Evolutionary conservation across 2,113 vertebrate species (phyloP).

Genomic region (Xiphophorus couchianus): DNA sequence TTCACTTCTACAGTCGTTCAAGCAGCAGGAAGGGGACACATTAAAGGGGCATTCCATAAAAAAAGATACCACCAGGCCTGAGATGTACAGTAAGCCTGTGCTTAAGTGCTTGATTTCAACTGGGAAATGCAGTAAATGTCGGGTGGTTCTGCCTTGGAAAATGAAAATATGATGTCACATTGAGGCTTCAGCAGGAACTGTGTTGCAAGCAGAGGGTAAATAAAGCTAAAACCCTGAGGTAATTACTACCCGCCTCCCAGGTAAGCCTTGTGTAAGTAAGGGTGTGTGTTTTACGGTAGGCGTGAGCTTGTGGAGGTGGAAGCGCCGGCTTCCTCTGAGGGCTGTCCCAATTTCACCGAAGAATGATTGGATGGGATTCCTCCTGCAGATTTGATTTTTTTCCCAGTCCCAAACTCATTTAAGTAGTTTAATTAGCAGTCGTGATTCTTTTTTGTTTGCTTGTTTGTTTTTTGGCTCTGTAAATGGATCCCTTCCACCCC

Average conservation of each 20-base stretch:
- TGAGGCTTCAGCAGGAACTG: slow-evolving; percentile 28
- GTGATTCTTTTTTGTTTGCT: slow-evolving; percentile 22
- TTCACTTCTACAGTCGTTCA: slow-evolving; percentile 24
- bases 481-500: background rate
- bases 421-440: slow-evolving; percentile 16
- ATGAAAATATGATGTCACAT: slow-evolving; percentile 43
- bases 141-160: slow-evolving; percentile 33
- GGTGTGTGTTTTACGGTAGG: slow-evolving; percentile 5
- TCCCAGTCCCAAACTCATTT: slow-evolving; percentile 12
- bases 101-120: slow-evolving; percentile 61
- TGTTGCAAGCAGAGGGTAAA: slow-evolving; percentile 37
- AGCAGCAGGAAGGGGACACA: slow-evolving; percentile 21
- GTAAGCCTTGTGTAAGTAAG: slow-evolving; percentile 50
- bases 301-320: slow-evolving; percentile 17
- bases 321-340: slow-evolving; percentile 21
- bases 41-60: slow-evolving; percentile 31
- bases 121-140: slow-evolving; percentile 63
- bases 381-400: slow-evolving; percentile 3
- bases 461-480: slow-evolving; percentile 7
- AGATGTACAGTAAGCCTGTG: slow-evolving; percentile 16
- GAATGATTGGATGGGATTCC: slow-evolving; percentile 35
- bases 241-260: slow-evolving; percentile 73
- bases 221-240: slow-evolving; percentile 64
- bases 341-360: slow-evolving; percentile 38
- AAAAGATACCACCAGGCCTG: slow-evolving; percentile 45